Conservation (phyloP, 2,113 vertebrate genomes). For the Steatornis caripensis region DNA sequence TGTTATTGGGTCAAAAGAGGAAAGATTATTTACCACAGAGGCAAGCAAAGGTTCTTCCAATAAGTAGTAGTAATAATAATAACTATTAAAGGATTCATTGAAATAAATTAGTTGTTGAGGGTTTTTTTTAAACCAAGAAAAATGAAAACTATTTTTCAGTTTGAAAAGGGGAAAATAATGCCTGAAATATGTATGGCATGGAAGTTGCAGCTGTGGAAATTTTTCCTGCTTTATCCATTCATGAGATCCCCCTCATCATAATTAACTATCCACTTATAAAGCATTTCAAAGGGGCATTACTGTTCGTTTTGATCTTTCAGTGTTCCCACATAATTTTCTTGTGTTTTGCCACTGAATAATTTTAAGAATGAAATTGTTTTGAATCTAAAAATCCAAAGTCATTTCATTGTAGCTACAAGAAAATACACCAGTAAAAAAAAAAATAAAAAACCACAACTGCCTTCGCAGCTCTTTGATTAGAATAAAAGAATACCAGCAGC, state of each 20-base stretch:
- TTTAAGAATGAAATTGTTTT: not conserved
- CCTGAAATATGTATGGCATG: not conserved
- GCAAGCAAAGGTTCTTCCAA: not conserved
- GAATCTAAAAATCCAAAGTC: not conserved
- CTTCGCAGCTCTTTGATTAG: not conserved
- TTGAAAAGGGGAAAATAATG: not conserved
- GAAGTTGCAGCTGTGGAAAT: not conserved
- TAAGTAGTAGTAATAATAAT: not conserved
- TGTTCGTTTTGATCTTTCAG: not conserved
- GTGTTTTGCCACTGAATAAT: not conserved
- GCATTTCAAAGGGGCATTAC: not conserved
- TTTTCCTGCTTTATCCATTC: not conserved
- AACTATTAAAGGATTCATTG: not conserved
- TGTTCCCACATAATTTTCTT: not conserved
- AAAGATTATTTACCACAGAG: not conserved
- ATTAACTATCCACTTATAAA: not conserved
- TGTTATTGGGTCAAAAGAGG: not conserved
- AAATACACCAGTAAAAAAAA: not conserved
- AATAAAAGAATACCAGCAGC: not conserved
- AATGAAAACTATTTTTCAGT: not conserved
- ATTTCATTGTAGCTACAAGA: not conserved
- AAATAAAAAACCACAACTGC: not conserved
- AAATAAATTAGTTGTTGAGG: not conserved
- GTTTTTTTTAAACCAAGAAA: not conserved
- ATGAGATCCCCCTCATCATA: not conserved